A percentile compares a stretch with the other conserved stretches of the same genome.
phyloP scores from a whole-genome alignment of 1,140 invertebrate species.

The Idris sp. region DNA sequence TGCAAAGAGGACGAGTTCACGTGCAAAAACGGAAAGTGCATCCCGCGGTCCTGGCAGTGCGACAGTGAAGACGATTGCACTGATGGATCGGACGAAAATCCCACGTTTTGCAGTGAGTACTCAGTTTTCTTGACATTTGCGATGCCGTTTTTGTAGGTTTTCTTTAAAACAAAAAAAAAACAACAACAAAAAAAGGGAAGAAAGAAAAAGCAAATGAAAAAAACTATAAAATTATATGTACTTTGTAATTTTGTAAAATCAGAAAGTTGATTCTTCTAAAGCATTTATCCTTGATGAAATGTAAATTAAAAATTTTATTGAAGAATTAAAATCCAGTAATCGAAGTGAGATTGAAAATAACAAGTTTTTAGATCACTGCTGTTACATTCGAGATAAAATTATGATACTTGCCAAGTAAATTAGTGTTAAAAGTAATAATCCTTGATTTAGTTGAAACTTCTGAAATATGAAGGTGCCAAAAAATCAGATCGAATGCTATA shows the following conservation, averaged over 20 bases:
- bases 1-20: conserved; percentile 84
- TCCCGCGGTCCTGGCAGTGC: conserved; percentile 86
- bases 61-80: conserved; percentile 87
- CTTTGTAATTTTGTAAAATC: no score
- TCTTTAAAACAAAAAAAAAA: background rate
- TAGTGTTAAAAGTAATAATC: no score
- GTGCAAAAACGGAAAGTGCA: conserved; percentile 87
- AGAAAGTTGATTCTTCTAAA: no score
- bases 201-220: background rate
- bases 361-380: no score
- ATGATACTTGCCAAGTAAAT: no score
- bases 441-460: no score
- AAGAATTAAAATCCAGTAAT: background rate
- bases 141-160: background rate
- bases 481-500: no score
- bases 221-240: no score
- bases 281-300: background rate
- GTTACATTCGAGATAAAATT: no score
- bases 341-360: background rate
- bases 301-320: background rate
- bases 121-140: conserved; percentile 1
- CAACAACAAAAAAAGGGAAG: background rate
- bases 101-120: conserved; percentile 83
- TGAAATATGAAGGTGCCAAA: no score
- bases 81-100: conserved; percentile 86